Percentiles rank a stretch among this genome's conserved stretches.
phyloP scores from a whole-genome alignment of 2,888 invertebrate species.

The Altica lythri region DNA sequence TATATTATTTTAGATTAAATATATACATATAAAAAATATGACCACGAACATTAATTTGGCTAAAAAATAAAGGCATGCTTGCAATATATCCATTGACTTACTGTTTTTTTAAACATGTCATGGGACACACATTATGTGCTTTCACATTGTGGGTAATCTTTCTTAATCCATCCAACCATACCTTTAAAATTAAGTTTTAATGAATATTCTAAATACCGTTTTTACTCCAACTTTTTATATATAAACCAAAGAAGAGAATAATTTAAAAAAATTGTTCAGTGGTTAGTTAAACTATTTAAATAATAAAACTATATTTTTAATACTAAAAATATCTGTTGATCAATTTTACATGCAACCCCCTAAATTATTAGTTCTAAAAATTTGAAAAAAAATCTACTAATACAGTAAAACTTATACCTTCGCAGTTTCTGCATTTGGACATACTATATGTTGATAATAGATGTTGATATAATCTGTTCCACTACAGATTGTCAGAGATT shows the following conservation, averaged over 20 bases:
- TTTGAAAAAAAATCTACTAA: neutral
- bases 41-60: slow-evolving; percentile 29
- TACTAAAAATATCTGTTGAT: too few species aligned
- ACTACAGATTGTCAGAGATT: slow-evolving; percentile 95
- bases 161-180: slow-evolving; percentile 94
- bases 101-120: slow-evolving; percentile 99
- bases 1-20: too few species aligned
- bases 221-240: neutral
- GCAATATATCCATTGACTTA: slow-evolving; percentile 66
- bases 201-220: slow-evolving; percentile 12
- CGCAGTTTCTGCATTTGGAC: slow-evolving; percentile 89
- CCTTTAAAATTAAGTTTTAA: slow-evolving; percentile 64
- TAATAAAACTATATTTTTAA: too few species aligned
- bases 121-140: slow-evolving; percentile 98
- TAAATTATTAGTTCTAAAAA: slow-evolving; percentile 10
- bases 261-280: neutral
- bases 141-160: slow-evolving; percentile 97
- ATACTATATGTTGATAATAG: slow-evolving; percentile 96
- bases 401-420: slow-evolving; percentile 84
- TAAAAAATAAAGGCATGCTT: slow-evolving; percentile 27
- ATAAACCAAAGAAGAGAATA: neutral
- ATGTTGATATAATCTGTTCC: slow-evolving; percentile 99
- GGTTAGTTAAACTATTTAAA: too few species aligned
- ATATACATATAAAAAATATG: slow-evolving; percentile 8
- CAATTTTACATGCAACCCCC: slow-evolving; percentile 13